Conservation (phyloP, 2,888 invertebrate genomes). For the Cryptus armator region DNA sequence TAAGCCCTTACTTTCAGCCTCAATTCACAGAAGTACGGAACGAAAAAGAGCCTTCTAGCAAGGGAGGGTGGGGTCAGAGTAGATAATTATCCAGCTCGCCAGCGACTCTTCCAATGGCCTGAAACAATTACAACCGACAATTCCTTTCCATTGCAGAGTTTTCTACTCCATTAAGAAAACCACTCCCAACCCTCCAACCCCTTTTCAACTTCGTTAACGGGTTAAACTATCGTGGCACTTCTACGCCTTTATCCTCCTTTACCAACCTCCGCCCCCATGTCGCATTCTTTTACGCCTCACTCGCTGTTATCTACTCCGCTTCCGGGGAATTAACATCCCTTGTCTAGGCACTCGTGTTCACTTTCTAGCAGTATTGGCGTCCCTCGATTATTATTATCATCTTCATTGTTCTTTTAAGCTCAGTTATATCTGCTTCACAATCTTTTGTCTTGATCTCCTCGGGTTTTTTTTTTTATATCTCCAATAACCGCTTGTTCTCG, state of each 20-base stretch:
- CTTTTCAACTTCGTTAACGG: constrained; percentile 65
- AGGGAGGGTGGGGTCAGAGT: constrained; percentile 16
- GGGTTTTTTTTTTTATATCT: neutral
- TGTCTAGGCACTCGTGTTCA: constrained; percentile 37
- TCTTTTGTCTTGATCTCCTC: neutral
- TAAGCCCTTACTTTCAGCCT: constrained; percentile 29
- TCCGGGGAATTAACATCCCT: constrained; percentile 57
- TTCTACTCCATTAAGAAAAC: constrained; percentile 76
- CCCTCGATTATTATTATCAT: constrained; percentile 49
- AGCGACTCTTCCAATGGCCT: constrained; percentile 73
- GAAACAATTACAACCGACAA: constrained; percentile 78
- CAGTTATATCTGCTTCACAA: neutral
- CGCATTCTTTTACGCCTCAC: constrained; percentile 22
- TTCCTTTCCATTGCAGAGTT: constrained; percentile 78
- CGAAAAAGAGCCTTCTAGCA: neutral
- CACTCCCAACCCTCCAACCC: constrained; percentile 54
- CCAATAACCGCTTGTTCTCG: neutral
- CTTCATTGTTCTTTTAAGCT: constrained; percentile 23
- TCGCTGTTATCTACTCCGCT: constrained; percentile 35
- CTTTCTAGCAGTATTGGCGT: constrained; percentile 29
- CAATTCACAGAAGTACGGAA: constrained; percentile 40
- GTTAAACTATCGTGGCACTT: constrained; percentile 64
- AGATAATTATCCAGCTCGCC: constrained; percentile 76
- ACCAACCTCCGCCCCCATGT: neutral
- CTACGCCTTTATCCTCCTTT: constrained; percentile 43